Evolutionary conservation across 2,888 invertebrate species (phyloP).

Genomic region (Apodemia duryi): DNA sequence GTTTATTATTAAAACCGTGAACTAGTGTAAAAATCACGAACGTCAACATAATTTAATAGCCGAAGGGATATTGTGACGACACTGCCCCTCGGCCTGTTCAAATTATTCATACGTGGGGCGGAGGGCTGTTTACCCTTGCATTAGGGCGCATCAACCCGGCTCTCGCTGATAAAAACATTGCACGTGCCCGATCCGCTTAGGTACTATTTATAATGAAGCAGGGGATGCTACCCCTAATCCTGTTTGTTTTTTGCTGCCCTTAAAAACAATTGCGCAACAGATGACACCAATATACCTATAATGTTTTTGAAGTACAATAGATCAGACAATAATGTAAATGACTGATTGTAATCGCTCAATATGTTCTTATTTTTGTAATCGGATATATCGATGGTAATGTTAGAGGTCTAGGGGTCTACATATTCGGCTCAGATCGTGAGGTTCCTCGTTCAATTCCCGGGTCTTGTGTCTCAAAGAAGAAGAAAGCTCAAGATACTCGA

Average conservation of each 20-base stretch:
- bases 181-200: slow-evolving; percentile 71
- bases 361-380: too few relatives aligned
- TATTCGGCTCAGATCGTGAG: too few relatives aligned
- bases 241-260: slow-evolving; percentile 44
- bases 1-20: neutral
- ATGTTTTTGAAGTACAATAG: slow-evolving; percentile 9
- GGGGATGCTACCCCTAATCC: slow-evolving; percentile 44
- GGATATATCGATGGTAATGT: too few relatives aligned
- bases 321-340: too few relatives aligned
- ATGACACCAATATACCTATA: slow-evolving; percentile 18
- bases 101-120: slow-evolving; percentile 71
- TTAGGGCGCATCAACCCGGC: slow-evolving; percentile 45
- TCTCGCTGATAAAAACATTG: slow-evolving; percentile 66
- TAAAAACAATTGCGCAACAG: slow-evolving; percentile 25
- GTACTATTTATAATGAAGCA: slow-evolving; percentile 65
- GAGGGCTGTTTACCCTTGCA: slow-evolving; percentile 57
- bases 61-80: slow-evolving; percentile 65
- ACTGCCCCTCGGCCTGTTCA: slow-evolving; percentile 49
- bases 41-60: slow-evolving; percentile 70
- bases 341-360: too few relatives aligned
- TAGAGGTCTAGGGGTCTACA: too few relatives aligned
- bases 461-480: too few relatives aligned
- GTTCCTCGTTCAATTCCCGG: too few relatives aligned
- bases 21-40: slow-evolving; percentile 26
- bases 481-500: too few relatives aligned